phyloP scores from a whole-genome alignment of 2,113 vertebrate genomes.

The Aptenodytes patagonicus region DNA sequence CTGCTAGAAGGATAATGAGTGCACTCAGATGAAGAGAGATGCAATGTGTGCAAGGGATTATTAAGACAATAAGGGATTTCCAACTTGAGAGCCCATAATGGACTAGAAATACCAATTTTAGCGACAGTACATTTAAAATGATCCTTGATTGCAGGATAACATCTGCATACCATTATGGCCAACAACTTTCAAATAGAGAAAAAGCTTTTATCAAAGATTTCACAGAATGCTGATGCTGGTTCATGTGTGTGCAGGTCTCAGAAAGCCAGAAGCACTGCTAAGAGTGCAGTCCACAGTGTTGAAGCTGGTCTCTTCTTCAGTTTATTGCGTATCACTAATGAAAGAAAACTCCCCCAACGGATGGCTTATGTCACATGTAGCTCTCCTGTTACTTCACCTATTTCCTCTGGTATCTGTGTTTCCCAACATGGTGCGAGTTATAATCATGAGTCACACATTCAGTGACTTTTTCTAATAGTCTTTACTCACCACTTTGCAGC shows the following conservation, averaged over 20 bases:
- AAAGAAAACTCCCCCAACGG: background rate
- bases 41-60: constrained; percentile 11
- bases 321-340: background rate
- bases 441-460: background rate
- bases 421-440: background rate
- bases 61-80: constrained; percentile 9
- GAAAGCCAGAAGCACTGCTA: background rate
- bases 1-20: background rate
- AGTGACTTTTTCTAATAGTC: background rate
- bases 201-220: background rate
- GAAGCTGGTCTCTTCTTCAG: background rate
- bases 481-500: constrained; percentile 93
- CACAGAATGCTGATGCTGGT: background rate
- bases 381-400: background rate
- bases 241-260: accelerated
- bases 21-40: background rate
- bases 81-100: constrained; percentile 6
- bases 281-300: background rate
- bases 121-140: background rate
- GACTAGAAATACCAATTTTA: constrained; percentile 17
- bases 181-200: background rate
- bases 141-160: background rate
- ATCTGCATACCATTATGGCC: background rate
- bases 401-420: background rate
- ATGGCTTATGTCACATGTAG: background rate